Conservation (phyloP, 2,888 invertebrate species). For the Mongoloraphidia duomilia region DNA sequence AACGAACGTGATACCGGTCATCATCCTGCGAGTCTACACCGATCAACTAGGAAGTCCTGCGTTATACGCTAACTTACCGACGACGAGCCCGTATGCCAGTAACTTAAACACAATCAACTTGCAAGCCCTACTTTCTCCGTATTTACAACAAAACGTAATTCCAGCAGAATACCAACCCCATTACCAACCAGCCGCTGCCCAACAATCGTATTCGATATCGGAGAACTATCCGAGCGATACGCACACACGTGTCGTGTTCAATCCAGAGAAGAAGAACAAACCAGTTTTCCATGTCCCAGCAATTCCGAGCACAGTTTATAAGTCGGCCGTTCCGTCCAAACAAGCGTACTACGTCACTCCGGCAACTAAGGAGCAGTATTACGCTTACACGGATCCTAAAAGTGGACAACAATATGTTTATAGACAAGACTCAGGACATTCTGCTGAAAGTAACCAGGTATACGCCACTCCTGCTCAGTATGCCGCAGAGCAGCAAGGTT, state of each 20-base stretch:
- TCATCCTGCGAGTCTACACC: conserved; percentile 41
- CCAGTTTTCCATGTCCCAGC: too few species aligned
- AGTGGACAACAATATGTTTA: background rate
- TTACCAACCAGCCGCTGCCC: conserved; percentile 10
- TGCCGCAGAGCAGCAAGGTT: background rate
- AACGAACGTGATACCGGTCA: conserved; percentile 36
- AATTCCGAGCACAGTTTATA: too few species aligned
- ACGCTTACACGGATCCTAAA: background rate
- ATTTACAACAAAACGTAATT: conserved; percentile 31
- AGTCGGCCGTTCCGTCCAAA: too few species aligned
- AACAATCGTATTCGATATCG: conserved; percentile 22
- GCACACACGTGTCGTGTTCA: conserved; percentile 41
- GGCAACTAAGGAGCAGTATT: background rate
- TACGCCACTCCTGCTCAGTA: background rate
- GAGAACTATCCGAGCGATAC: conserved; percentile 43
- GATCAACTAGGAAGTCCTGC: conserved; percentile 39
- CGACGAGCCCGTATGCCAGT: conserved; percentile 37
- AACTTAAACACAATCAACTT: conserved; percentile 39
- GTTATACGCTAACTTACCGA: conserved; percentile 39
- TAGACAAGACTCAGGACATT: background rate
- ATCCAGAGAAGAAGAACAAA: background rate
- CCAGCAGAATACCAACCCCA: conserved; percentile 25
- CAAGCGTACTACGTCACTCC: background rate
- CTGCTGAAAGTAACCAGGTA: background rate
- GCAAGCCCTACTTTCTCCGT: conserved; percentile 38